phyloP scores from a whole-genome alignment of 2,797 vertebrate genomes.

The Gobionotothen gibberifrons region DNA sequence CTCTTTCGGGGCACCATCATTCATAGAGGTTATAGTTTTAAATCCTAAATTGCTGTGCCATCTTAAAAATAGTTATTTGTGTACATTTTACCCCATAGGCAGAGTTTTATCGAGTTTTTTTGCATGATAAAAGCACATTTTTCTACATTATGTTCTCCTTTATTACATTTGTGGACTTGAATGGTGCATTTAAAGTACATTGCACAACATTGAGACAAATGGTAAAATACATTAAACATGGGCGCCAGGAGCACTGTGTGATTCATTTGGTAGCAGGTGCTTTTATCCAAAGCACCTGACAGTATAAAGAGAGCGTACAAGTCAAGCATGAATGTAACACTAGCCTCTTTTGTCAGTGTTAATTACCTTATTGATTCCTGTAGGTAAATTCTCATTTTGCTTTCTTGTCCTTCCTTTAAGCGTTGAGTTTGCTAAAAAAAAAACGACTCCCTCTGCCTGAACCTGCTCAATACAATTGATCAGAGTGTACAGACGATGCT shows the following conservation, averaged over 20 bases:
- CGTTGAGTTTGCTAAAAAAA: conserved; percentile 11
- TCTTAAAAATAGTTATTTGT: neutral
- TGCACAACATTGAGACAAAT: conserved; percentile 3
- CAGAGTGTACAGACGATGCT: conserved; percentile 1
- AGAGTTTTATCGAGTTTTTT: neutral
- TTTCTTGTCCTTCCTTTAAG: conserved; percentile 19
- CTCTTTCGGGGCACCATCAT: neutral
- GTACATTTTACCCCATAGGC: neutral
- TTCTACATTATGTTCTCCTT: neutral
- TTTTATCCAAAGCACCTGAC: neutral
- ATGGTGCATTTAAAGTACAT: neutral
- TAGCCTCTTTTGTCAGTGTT: conserved; percentile 37
- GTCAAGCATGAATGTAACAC: conserved; percentile 18
- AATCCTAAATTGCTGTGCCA: too few relatives aligned
- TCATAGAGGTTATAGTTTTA: neutral
- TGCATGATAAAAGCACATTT: neutral
- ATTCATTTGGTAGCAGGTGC: neutral
- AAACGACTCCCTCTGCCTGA: neutral
- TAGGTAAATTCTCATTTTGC: conserved; percentile 31
- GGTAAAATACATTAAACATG: neutral
- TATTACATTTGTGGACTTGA: neutral
- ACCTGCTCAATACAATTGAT: conserved; percentile 10
- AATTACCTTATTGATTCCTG: conserved; percentile 45
- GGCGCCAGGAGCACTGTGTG: neutral
- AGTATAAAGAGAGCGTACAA: neutral